phyloP scores from a whole-genome alignment of 1,140 invertebrate species.

The Stenopsyche tienmushanensis region DNA sequence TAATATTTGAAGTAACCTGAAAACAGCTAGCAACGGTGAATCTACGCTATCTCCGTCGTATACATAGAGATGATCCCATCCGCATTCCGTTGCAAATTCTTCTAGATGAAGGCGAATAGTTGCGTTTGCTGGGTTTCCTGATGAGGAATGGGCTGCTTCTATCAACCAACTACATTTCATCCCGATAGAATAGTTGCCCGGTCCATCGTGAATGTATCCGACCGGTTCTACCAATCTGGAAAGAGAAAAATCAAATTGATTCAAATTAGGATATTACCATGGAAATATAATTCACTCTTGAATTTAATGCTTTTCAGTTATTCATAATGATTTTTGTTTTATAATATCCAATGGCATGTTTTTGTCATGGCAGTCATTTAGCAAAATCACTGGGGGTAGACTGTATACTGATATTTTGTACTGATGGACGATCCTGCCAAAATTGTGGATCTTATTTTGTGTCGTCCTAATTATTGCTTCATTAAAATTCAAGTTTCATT shows the following conservation, averaged over 20 bases:
- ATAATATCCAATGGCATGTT: too few relatives aligned
- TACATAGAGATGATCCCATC: constrained; percentile 97
- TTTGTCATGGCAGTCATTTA: too few relatives aligned
- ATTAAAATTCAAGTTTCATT: too few relatives aligned
- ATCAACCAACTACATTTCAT: constrained; percentile 96
- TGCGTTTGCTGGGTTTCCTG: constrained; percentile 55
- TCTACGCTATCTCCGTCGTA: constrained; percentile 95
- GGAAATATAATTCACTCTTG: too few relatives aligned
- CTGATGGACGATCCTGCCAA: too few relatives aligned
- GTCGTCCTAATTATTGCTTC: too few relatives aligned
- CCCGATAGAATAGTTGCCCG: constrained; percentile 91
- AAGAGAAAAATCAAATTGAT: constrained; percentile 29
- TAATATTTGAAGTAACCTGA: constrained; percentile 64
- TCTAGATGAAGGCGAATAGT: constrained; percentile 79
- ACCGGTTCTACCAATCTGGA: constrained; percentile 71
- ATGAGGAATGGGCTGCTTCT: constrained; percentile 62
- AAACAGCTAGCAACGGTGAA: constrained; percentile 87
- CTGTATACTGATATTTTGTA: too few relatives aligned
- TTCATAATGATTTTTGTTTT: too few relatives aligned
- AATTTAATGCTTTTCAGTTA: too few relatives aligned
- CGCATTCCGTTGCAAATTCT: constrained; percentile 96
- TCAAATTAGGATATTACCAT: too few relatives aligned
- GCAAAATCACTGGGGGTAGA: too few relatives aligned
- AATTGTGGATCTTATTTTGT: too few relatives aligned
- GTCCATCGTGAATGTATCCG: constrained; percentile 88